Conservation (phyloP, 2,888 invertebrate genomes). For the Drepana falcataria region DNA sequence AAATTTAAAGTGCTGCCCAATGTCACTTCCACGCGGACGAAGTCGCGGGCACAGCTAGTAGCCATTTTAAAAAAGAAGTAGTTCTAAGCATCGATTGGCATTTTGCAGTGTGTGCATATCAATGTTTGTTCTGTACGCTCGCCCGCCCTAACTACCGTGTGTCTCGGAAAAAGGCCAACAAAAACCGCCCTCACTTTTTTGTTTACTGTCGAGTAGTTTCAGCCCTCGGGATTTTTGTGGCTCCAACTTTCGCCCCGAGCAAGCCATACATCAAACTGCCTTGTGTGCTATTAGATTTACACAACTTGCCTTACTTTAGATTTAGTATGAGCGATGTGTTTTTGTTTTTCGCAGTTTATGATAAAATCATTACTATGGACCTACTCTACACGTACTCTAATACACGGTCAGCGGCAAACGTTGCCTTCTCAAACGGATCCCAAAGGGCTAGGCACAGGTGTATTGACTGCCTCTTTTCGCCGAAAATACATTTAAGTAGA, state of each 20-base stretch:
- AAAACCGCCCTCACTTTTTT: slow-evolving; percentile 32
- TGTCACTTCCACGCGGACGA: too few species aligned
- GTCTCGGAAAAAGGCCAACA: slow-evolving; percentile 17
- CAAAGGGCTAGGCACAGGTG: too few species aligned
- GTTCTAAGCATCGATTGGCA: too few species aligned
- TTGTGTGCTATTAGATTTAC: slow-evolving; percentile 4
- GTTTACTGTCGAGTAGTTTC: slow-evolving; percentile 31
- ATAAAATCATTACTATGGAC: not conserved
- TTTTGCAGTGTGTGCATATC: too few species aligned
- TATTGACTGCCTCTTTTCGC: too few species aligned
- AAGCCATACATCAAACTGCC: slow-evolving; percentile 24
- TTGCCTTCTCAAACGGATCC: too few species aligned
- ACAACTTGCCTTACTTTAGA: slow-evolving; percentile 1
- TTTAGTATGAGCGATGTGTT: not conserved
- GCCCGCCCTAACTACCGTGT: slow-evolving; percentile 7
- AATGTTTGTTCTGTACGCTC: not conserved
- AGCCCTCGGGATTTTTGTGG: slow-evolving; percentile 29
- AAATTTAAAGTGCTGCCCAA: too few species aligned
- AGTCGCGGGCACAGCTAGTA: too few species aligned
- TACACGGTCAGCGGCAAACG: too few species aligned
- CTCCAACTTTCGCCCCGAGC: slow-evolving; percentile 27
- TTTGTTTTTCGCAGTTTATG: not conserved
- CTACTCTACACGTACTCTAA: not conserved
- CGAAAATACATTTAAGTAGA: too few species aligned
- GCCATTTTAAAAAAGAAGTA: too few species aligned